Evolutionary conservation across 1,140 invertebrate genomes (phyloP), one percentile per base, ranked within the genome.

Genomic region (Rhagoletis pomonella): DNA sequence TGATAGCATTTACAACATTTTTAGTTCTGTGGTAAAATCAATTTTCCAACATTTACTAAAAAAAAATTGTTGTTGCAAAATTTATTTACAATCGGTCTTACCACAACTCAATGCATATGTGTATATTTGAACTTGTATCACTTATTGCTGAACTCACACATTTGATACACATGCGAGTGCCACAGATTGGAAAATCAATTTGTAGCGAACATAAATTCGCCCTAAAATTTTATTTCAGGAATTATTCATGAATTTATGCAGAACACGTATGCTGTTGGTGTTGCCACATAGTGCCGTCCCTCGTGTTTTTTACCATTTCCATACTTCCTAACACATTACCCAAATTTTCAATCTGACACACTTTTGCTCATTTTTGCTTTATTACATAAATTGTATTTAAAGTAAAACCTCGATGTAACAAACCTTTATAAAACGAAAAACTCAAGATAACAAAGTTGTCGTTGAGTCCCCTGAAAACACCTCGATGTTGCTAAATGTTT

Each of bases 171-270:
- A 12, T 42, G 4, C 14, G 65, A 14, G 65, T 9, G 14, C 67
- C 67, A n/a, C 67, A 73, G 42, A 14, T 73, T 73, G 67, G 4
- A 14, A 17, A 44, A 73, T 73, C 67, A 73, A 73, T 73, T 73
- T 73, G 10, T 44, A 4, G 0, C n/a, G 4, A 12, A 2, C 67
- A 73, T 73, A 73, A 73, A 73, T 73, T 73, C 67, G 12, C 12
- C 42, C 14, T 47, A 47, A 73, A 73, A 44, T 47, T 5, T 73
- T 47, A 17, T 47, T 47, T 44, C 39, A 9, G 39, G 44, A 73
- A 73, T 73, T 73, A 73, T 73, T 73, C 44, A 73, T 73, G 67
- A 73, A 39, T 44, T 73, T 73, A 73, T 73, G 67, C 67, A 3
- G 67, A 73, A 44, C 67, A 47, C 67, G 39, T 44, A 73, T 12